Base-by-base conservation (phyloP, 2,113 vertebrate species). In the Actenoides lindsayi region DNA sequence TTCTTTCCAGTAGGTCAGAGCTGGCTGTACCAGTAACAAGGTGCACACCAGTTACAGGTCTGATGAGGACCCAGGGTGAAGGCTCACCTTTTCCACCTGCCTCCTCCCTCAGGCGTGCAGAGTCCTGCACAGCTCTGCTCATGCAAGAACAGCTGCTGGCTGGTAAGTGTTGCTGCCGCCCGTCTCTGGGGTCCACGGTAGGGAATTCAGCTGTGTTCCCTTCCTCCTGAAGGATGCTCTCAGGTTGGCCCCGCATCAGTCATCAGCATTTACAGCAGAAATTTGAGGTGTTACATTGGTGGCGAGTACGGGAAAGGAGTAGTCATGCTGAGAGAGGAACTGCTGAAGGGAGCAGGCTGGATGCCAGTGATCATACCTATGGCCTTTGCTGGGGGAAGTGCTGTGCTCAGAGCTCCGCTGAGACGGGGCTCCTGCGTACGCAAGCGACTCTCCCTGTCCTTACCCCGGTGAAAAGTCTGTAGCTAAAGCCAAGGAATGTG, bases 281-380 rank as follows among this genome's bases (percentile, higher is more conserved):
- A 7, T 0, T 2, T 1, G 41, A 50, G 44, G 25, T 0, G 1
- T 14, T 25, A 24, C 25, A 4, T 0, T 0, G 21, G 42, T 2
- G 12, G 59, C 2, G 2, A 35, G 9, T 13, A 24, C 57, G 37
- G 53, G 27, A 51, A 35, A 37, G 2, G 14, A 13, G 23, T 0
- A 25, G 25, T 21, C 9, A 2, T 2, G 13, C 3, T 0, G 0
- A 24, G n/a, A 23, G 16, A 73, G 35, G 35, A 42, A 67, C 41
- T 63, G 89, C 87, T n/a, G 73, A 11, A 37, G 30, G 53, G 62
- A 50, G 46, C 37, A 27, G 80, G 25, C 74, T 59, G 2, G 37
- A 9, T 23, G 60, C 31, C 37, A 28, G 1, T 1, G 27, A 7
- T 28, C 17, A 2, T 13, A 46, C 51, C 51, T 53, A 15, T 27